phyloP scores from a whole-genome alignment of 2,113 vertebrate genomes.

The Erythrolamprus reginae region DNA sequence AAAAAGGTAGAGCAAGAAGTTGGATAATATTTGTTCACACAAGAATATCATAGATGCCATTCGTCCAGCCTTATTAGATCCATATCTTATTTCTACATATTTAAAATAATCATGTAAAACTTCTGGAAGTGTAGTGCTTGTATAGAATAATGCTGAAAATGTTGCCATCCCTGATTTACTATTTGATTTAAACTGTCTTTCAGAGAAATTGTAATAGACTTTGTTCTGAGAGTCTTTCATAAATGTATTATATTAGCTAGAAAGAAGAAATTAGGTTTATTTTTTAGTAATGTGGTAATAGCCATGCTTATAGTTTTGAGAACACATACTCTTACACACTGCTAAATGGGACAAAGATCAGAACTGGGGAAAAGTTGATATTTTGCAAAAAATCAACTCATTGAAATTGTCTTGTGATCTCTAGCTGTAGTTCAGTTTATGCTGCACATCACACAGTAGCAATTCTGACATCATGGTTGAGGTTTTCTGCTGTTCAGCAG shows the following conservation, averaged over 20 bases:
- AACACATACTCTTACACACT: not conserved
- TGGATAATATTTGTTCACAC: not conserved
- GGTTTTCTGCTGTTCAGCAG: not conserved
- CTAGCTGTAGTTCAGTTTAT: not conserved
- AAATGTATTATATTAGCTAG: not conserved
- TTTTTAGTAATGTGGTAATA: not conserved
- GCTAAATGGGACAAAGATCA: not conserved
- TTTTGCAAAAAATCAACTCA: not conserved
- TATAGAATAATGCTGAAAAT: not conserved
- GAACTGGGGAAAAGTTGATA: not conserved
- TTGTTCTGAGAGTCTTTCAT: not conserved
- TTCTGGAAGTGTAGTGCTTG: not conserved
- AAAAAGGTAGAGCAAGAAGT: not conserved
- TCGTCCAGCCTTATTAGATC: not conserved
- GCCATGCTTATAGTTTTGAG: not conserved
- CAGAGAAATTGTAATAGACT: not conserved
- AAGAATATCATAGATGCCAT: not conserved
- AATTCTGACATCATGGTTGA: not conserved
- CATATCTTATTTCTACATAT: not conserved
- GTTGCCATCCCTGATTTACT: not conserved
- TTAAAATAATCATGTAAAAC: not conserved
- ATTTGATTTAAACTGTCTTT: not conserved
- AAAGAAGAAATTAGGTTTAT: not conserved
- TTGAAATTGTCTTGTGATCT: not conserved
- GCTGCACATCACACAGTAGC: not conserved